These are phyloP conservation scores for Aphis craccivora DNA, from an alignment of 1,140 invertebrate genomes.

Conservation along the genomic window DNA sequence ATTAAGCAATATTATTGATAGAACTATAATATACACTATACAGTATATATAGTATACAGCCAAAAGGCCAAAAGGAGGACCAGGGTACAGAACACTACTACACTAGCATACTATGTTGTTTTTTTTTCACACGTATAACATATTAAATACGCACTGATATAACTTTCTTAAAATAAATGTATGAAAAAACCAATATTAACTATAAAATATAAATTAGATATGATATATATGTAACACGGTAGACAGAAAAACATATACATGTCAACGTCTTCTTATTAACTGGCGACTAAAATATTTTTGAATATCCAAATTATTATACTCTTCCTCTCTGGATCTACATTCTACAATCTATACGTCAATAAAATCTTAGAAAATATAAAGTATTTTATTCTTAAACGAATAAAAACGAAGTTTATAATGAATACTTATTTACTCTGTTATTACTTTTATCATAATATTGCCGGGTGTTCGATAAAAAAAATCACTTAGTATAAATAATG, in stretches of 20 bases:
- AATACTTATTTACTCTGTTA: neutral
- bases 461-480: neutral
- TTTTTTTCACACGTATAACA: neutral
- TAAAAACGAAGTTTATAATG: no score
- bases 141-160: neutral
- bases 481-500: neutral
- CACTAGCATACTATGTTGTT: neutral
- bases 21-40: neutral
- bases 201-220: neutral
- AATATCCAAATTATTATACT: neutral
- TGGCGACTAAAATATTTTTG: neutral
- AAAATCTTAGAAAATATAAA: neutral
- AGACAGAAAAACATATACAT: no score
- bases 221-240: neutral
- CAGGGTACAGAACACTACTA: no score
- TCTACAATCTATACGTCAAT: neutral
- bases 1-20: neutral
- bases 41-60: no score
- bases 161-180: neutral
- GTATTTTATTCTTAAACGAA: neutral
- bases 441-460: neutral
- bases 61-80: neutral
- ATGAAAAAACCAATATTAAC: neutral
- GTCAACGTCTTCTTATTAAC: neutral
- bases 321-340: neutral